Evolutionary conservation across 2,113 vertebrate genomes (phyloP), one percentile per base, ranked within the genome.

Genomic region (Burhinus oedicnemus): DNA sequence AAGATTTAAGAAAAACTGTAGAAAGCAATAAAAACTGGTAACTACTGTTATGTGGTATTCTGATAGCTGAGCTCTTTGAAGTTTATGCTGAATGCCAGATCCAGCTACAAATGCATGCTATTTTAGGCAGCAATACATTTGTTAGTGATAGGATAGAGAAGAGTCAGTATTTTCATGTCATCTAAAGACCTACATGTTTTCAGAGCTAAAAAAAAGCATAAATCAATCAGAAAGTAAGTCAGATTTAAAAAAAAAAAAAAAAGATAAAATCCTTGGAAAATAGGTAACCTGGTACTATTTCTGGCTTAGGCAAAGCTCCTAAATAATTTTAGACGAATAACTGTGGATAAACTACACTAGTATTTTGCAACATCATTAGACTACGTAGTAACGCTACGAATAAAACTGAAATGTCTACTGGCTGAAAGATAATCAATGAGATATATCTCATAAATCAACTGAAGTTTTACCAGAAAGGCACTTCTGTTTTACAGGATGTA

Each of bases 401-500:
- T 72, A 88, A 89, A 85, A 85, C 1, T 51, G 47, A 85, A 88
- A 57, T 22, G 19, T 57, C 36, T 72, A 51, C 40, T 68, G 23
- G 16, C n/a, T 93, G 79, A 85, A 85, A 88, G 64, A 47, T 77
- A 89, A 91, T 89, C 64, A 77, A 77, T 89, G 36, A 68, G 45
- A 69, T 52, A 23, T 8, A 76, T 18, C 60, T 75, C 68, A 93
- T 49, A 77, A 66, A 77, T 72, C 80, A 81, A 30, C 5, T 40
- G 40, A 71, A 61, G 69, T 72, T 93, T 91, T 95, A 89, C 80
- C 69, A 89, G 84, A 81, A 85, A 88, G 69, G 58, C 69, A 77
- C 47, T 72, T 82, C 29, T 52, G 29, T 68, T 88, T 85, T 93
- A 93, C 29, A 88, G 64, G 75, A 85, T 81, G 45, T 57, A 38